Percentiles rank a stretch among this genome's conserved stretches.
These are phyloP conservation scores for Salpingus planirostris DNA, from an alignment of 2,888 invertebrate genomes.

Conservation along the genomic window DNA sequence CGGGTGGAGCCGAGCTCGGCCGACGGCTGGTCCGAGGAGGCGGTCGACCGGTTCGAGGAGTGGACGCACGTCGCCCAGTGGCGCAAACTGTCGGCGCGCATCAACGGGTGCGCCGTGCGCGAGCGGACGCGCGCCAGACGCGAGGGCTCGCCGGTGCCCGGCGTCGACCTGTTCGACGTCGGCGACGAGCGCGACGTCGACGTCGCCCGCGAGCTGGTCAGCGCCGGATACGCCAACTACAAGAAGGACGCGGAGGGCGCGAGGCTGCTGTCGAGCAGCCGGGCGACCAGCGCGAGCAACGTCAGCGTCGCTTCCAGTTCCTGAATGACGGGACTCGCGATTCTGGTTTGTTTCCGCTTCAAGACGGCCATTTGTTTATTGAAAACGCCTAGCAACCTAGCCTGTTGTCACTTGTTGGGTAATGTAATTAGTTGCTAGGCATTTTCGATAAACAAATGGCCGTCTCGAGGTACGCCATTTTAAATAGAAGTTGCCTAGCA, in stretches of 20 bases:
- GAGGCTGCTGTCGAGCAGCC: constrained; percentile 20
- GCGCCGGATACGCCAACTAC: constrained; percentile 49
- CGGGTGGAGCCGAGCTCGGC: constrained; percentile 48
- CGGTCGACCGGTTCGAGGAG: constrained; percentile 60
- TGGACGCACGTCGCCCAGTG: constrained; percentile 68
- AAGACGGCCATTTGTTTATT: too few species aligned
- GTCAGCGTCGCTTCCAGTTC: constrained; percentile 30
- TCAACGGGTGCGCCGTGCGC: constrained; percentile 61
- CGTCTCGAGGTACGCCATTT: too few species aligned
- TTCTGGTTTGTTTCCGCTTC: too few species aligned
- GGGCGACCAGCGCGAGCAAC: constrained; percentile 32
- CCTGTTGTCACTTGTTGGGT: too few species aligned
- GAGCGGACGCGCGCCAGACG: constrained; percentile 43
- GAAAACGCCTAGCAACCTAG: too few species aligned
- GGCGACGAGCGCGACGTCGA: constrained; percentile 55
- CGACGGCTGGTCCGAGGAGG: constrained; percentile 53
- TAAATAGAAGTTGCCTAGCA: too few species aligned
- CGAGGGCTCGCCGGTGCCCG: constrained; percentile 66
- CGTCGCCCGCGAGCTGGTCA: constrained; percentile 52
- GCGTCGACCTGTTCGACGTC: constrained; percentile 65
- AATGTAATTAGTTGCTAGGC: too few species aligned
- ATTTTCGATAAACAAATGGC: too few species aligned
- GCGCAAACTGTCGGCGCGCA: constrained; percentile 68
- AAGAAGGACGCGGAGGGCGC: constrained; percentile 29
- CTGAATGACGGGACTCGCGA: too few species aligned